A percentile compares a stretch with the other conserved stretches of the same genome.
These are phyloP conservation scores for Oreohelix idahoensis DNA, from an alignment of 1,140 invertebrate species.

Conservation along the genomic window DNA sequence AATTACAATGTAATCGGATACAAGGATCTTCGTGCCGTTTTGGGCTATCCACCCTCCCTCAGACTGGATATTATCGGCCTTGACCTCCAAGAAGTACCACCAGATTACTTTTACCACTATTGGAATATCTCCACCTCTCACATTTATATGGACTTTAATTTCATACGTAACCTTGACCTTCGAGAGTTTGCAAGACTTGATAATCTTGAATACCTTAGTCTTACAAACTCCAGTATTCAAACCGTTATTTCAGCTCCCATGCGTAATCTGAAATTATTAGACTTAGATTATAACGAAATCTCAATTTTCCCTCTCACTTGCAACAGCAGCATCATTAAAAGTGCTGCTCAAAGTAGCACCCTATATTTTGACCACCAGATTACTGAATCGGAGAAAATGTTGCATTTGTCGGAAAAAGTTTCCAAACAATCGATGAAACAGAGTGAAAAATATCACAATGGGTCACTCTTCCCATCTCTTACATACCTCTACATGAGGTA, in stretches of 20 bases:
- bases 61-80: slow-evolving; percentile 22
- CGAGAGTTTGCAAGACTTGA: slow-evolving; percentile 2
- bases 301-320: slow-evolving; percentile 18
- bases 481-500: neutral
- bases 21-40: neutral
- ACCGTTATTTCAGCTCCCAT: neutral
- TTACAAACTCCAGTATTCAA: slow-evolving; percentile 21
- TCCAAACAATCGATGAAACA: neutral
- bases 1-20: slow-evolving; percentile 1
- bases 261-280: neutral
- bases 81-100: neutral
- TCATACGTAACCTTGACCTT: neutral
- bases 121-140: neutral
- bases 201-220: slow-evolving; percentile 8
- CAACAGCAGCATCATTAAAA: neutral
- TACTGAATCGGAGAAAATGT: neutral
- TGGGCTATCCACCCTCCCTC: neutral
- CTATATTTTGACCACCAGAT: neutral
- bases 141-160: slow-evolving; percentile 28
- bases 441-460: neutral
- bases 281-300: slow-evolving; percentile 19
- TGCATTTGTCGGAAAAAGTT: neutral
- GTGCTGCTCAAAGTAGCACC: too few relatives aligned
- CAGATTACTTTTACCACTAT: neutral
- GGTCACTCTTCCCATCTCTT: neutral